Conservation (phyloP, 2,888 invertebrate species). For the Ephialtes manifestator region DNA sequence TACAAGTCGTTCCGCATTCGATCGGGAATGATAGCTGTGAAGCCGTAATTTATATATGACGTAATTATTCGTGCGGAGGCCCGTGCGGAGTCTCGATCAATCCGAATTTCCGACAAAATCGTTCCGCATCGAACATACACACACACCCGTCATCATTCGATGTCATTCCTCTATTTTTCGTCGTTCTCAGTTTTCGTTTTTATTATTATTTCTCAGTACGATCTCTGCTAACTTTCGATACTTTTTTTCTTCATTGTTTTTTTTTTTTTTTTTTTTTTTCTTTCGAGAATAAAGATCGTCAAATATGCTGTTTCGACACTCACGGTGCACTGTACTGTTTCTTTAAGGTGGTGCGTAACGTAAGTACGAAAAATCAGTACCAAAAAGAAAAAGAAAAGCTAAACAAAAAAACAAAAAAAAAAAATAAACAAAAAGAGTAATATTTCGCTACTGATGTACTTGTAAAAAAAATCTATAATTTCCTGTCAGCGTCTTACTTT, state of each 20-base stretch:
- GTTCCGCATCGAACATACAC: conserved; percentile 54
- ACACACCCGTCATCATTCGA: conserved; percentile 37
- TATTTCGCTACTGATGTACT: conserved; percentile 76
- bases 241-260: conserved; percentile 50
- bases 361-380: conserved; percentile 76
- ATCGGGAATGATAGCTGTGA: conserved; percentile 65
- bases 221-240: conserved; percentile 56
- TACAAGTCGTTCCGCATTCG: conserved; percentile 64
- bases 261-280: conserved; percentile 53
- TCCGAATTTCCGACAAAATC: conserved; percentile 66
- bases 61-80: conserved; percentile 61
- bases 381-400: conserved; percentile 68
- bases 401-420: conserved; percentile 56
- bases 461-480: conserved; percentile 76
- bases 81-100: conserved; percentile 51
- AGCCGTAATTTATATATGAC: conserved; percentile 68
- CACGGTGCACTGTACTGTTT: conserved; percentile 76
- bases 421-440: conserved; percentile 67
- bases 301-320: conserved; percentile 74
- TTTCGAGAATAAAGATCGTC: conserved; percentile 66
- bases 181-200: conserved; percentile 17
- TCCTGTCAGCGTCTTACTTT: conserved; percentile 83
- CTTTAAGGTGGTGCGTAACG: conserved; percentile 78
- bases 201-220: conserved; percentile 36
- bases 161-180: conserved; percentile 45